phyloP scores from a whole-genome alignment of 2,888 invertebrate genomes.

The Drosophila algonquin region DNA sequence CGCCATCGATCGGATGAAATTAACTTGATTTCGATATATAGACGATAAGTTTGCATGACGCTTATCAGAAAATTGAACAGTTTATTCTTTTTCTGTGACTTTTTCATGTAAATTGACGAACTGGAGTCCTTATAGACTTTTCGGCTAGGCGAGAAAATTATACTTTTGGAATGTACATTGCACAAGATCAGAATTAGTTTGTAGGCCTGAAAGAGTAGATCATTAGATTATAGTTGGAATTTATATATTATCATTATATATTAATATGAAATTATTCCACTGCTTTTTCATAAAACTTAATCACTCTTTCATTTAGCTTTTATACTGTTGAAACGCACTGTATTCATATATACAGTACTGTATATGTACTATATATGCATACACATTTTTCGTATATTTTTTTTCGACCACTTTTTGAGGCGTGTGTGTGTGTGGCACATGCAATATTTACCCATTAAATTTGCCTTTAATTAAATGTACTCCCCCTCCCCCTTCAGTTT shows the following conservation, averaged over 20 bases:
- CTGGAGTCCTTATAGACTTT: too few species aligned
- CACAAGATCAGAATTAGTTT: too few species aligned
- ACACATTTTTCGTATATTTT: constrained; percentile 12
- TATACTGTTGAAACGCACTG: not conserved
- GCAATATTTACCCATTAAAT: constrained; percentile 80
- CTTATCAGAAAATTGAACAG: too few species aligned
- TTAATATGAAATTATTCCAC: not conserved
- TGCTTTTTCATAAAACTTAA: not conserved
- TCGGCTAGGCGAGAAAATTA: too few species aligned
- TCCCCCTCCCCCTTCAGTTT: constrained; percentile 11
- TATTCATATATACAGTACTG: not conserved
- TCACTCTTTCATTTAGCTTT: not conserved
- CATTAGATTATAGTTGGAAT: too few species aligned
- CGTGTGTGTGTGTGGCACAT: constrained; percentile 52
- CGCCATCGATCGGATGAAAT: too few species aligned
- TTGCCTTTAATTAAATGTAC: constrained; percentile 78
- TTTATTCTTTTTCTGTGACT: too few species aligned
- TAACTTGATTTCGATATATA: not conserved
- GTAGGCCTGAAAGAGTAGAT: too few species aligned
- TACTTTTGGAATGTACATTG: too few species aligned
- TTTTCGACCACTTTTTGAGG: constrained; percentile 32
- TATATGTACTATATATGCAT: constrained; percentile 7
- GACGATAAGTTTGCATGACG: too few species aligned
- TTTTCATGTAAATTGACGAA: too few species aligned
- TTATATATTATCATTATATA: too few species aligned